A percentile compares a stretch with the other conserved stretches of the same genome.
Conservation (phyloP, 2,888 invertebrate genomes). For the Crioceris asparagi region DNA sequence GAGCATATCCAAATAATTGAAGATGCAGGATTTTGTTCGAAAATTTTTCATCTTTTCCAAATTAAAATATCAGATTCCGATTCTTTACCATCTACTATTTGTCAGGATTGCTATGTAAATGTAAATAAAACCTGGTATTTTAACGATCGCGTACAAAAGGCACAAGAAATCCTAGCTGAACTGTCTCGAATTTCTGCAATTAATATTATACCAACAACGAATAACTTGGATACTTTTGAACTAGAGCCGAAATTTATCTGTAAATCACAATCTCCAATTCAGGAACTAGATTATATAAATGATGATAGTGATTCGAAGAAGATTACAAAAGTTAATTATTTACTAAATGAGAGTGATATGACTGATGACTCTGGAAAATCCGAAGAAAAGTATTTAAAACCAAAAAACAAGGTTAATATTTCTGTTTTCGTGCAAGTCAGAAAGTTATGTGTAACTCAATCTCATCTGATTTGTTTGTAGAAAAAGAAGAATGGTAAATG, state of each 20-base stretch:
- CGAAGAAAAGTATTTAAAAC: conserved; percentile 12
- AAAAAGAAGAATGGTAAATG: too few relatives aligned
- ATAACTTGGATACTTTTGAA: conserved; percentile 9
- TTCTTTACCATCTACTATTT: conserved; percentile 31
- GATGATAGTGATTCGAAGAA: too few relatives aligned
- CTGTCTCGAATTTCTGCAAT: conserved; percentile 11
- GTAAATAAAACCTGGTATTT: conserved; percentile 35
- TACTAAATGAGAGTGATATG: conserved; percentile 10
- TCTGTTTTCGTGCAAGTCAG: too few relatives aligned
- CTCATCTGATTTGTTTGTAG: too few relatives aligned
- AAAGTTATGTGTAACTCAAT: too few relatives aligned
- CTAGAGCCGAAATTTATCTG: conserved; percentile 5
- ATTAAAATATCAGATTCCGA: conserved; percentile 31
- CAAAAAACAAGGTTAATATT: conserved; percentile 14
- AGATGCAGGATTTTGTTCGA: conserved; percentile 28
- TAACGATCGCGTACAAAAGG: conserved; percentile 33
- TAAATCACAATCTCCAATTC: too few relatives aligned
- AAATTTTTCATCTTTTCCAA: conserved; percentile 34
- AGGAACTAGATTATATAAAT: too few relatives aligned
- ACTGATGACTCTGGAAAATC: conserved; percentile 13
- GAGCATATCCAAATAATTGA: conserved; percentile 30
- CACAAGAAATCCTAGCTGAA: conserved; percentile 31
- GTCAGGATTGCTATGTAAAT: conserved; percentile 32
- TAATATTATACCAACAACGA: conserved; percentile 8
- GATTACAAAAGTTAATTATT: conserved; percentile 12